Base-by-base conservation (phyloP, 2,797 vertebrate genomes). In the Galaxias olidus region DNA sequence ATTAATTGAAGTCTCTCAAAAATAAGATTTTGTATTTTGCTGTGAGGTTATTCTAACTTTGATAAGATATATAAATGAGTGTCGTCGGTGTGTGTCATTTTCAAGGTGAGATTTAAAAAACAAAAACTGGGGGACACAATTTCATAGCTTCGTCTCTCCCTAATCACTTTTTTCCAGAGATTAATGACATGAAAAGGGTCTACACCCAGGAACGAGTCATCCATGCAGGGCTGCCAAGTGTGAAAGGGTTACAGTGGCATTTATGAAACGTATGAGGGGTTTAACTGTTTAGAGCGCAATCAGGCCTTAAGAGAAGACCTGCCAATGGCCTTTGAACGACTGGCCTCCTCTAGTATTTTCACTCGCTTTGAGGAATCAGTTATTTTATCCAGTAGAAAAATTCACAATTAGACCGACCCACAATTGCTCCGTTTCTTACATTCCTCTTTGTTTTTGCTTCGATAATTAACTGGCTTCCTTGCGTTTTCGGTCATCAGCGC, bases 141-240 rank as follows among this genome's bases (percentile, higher is more conserved):
- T 54, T 59, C 63, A 61, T 66, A 66, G 54, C 64, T 14, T 65
- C 40, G 20, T 40, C 43, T 75, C 72, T 76, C 59, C 68, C 63
- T 79, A 71, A 82, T 85, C 75, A 78, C 75, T 77, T 82, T 83
- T 70, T 45, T 40, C 17, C 42, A 1, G 57, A 72, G 78, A 84
- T 82, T 84, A 85, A 85, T 80, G 70, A 59, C 43, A 47, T 70
- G 53, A 72, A 84, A 76, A 64, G 19, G 51, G 51, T 75, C 74
- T 80, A 78, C 40, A 69, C 66, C 63, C 30, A 5, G n/a, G 4
- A 47, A 73, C 80, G 75, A 84, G 76, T 84, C 80, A 85, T 59
- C 18, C 48, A 48, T 59, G 41, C 49, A 50, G 43, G 54, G 19
- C 42, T 63, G 71, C 61, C 71, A 68, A 58, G 72, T 73, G 71